Conservation (phyloP, 2,888 invertebrate species). For the Tachina grossa region DNA sequence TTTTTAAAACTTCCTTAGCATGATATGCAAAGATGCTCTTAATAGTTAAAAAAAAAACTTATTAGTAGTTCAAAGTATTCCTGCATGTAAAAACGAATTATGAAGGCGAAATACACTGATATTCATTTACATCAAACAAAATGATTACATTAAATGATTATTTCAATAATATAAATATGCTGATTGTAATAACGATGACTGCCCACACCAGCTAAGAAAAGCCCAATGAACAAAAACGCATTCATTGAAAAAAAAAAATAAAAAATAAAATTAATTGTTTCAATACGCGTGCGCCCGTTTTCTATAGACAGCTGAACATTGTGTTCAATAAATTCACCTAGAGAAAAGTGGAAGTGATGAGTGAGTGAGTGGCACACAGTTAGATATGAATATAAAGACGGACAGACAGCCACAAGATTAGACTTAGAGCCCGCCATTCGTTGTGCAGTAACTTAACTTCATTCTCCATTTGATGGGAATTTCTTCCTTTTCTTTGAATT, state of each 20-base stretch:
- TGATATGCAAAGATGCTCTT: background rate
- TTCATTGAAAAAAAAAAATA: conserved; percentile 12
- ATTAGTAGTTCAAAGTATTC: background rate
- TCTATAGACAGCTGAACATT: background rate
- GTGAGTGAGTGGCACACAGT: conserved; percentile 44
- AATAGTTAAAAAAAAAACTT: background rate
- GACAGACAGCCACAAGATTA: conserved; percentile 11
- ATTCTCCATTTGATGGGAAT: conserved; percentile 32
- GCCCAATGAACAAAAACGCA: background rate
- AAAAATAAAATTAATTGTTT: conserved; percentile 46
- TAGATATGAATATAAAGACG: conserved; percentile 22
- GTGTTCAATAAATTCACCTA: conserved; percentile 24
- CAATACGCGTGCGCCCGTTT: conserved; percentile 28
- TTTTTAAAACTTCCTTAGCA: background rate
- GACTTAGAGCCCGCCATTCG: background rate
- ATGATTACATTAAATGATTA: conserved; percentile 33
- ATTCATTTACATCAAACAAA: background rate
- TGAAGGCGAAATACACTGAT: background rate
- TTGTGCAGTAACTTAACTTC: conserved; percentile 35
- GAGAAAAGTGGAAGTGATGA: background rate
- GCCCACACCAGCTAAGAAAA: conserved; percentile 47
- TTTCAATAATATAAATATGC: background rate
- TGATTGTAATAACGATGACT: conserved; percentile 34
- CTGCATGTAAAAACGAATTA: conserved; percentile 21
- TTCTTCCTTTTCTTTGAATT: background rate